phyloP scores from a whole-genome alignment of 2,888 invertebrate genomes.

The Drosophila limbata region DNA sequence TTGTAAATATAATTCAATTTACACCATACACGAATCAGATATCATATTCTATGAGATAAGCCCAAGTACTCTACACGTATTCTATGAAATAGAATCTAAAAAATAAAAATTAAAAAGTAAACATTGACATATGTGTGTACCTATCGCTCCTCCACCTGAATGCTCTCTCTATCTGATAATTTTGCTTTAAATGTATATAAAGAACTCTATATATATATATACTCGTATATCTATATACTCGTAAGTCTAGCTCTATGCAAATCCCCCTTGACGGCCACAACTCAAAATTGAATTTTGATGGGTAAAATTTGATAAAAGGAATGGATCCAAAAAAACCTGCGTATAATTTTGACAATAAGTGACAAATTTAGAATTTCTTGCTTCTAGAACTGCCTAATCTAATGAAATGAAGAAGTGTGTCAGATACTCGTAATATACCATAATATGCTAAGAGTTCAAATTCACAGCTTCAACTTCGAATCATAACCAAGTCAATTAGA shows the following conservation, averaged over 20 bases:
- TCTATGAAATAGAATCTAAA: conserved; percentile 70
- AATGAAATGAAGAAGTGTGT: conserved; percentile 32
- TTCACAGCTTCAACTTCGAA: conserved; percentile 55
- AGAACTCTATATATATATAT: conserved; percentile 36
- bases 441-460: conserved; percentile 44
- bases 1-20: conserved; percentile 40
- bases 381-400: conserved; percentile 52
- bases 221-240: conserved; percentile 40
- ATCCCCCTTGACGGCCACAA: conserved; percentile 28
- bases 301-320: conserved; percentile 19
- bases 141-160: conserved; percentile 78
- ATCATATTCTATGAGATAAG: conserved; percentile 40
- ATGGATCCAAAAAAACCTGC: conserved; percentile 50
- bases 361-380: conserved; percentile 50
- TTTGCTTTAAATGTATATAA: conserved; percentile 65
- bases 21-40: conserved; percentile 27
- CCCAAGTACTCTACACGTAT: conserved; percentile 50
- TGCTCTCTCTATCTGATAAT: conserved; percentile 68
- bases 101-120: conserved; percentile 30
- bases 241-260: conserved; percentile 47
- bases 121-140: conserved; percentile 75
- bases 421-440: conserved; percentile 12
- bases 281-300: conserved; percentile 72
- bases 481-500: conserved; percentile 69
- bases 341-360: conserved; percentile 75